phyloP scores from a whole-genome alignment of 2,113 vertebrate genomes.

The Raphicerus campestris region DNA sequence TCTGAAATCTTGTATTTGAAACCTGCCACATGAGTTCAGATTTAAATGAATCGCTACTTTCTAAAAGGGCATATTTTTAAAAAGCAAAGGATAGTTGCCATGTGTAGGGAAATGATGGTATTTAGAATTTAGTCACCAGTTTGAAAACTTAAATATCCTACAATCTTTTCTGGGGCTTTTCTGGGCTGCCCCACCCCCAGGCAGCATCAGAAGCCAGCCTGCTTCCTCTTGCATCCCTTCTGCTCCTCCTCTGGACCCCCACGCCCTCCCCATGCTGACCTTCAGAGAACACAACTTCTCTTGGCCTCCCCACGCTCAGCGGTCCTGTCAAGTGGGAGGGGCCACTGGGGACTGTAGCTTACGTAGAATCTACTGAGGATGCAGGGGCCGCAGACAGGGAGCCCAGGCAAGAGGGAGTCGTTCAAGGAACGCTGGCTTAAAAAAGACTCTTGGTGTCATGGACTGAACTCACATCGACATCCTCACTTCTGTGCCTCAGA shows the following conservation, averaged over 20 bases:
- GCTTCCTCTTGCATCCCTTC: not conserved
- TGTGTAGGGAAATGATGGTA: not conserved
- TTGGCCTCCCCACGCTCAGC: not conserved
- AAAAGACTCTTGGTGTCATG: not conserved
- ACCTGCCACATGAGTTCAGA: not conserved
- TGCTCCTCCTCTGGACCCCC: not conserved
- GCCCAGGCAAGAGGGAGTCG: not conserved
- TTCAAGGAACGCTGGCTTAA: not conserved
- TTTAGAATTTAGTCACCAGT: not conserved
- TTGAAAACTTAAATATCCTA: not conserved
- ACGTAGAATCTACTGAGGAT: not conserved
- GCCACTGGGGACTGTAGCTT: not conserved
- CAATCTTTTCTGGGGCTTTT: not conserved
- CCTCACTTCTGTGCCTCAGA: not conserved
- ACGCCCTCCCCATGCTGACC: not conserved
- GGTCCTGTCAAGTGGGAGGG: no score
- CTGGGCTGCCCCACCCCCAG: fast-evolving
- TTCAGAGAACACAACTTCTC: not conserved
- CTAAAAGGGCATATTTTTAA: not conserved
- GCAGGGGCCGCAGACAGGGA: not conserved
- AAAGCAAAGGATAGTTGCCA: not conserved
- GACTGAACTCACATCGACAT: not conserved
- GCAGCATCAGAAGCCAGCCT: not conserved
- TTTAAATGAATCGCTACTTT: not conserved
- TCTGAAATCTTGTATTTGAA: not conserved